A percentile compares a stretch with the other conserved stretches of the same genome.
phyloP scores from a whole-genome alignment of 2,797 vertebrate species.

The Hydrophis major region DNA sequence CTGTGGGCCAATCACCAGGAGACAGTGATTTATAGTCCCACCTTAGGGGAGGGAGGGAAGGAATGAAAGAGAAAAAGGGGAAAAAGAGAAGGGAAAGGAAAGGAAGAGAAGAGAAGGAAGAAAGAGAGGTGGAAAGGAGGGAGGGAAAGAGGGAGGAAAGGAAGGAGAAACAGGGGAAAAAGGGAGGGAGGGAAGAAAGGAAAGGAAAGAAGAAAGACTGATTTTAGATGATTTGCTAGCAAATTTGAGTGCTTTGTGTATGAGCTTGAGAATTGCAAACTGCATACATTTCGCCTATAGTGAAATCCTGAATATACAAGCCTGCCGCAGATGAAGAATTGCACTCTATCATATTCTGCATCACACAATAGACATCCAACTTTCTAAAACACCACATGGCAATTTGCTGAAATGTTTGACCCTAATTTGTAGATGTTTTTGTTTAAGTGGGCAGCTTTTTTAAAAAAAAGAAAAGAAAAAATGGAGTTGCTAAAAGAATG shows the following conservation, averaged over 20 bases:
- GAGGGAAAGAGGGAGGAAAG: rapidly evolving
- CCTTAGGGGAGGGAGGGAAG: background rate
- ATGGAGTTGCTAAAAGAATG: background rate
- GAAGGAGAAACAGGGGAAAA: too few species aligned
- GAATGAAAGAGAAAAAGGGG: too few species aligned
- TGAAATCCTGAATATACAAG: background rate
- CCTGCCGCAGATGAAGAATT: background rate
- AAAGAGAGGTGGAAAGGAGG: background rate
- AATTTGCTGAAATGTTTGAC: background rate
- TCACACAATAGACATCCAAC: background rate
- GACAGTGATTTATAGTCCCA: background rate
- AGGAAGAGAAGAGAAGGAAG: too few species aligned
- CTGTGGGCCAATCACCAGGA: background rate
- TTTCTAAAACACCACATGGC: background rate
- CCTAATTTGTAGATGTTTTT: background rate
- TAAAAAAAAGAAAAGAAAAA: background rate
- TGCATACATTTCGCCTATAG: background rate
- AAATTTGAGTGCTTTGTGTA: background rate
- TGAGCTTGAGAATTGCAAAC: background rate
- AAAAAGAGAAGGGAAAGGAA: too few species aligned
- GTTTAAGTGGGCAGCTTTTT: background rate
- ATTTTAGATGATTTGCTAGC: background rate
- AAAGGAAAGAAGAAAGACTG: background rate
- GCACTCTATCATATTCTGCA: background rate
- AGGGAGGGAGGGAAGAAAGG: background rate